Conservation (phyloP, 2,113 vertebrate species). For the Neoarius graeffei region DNA sequence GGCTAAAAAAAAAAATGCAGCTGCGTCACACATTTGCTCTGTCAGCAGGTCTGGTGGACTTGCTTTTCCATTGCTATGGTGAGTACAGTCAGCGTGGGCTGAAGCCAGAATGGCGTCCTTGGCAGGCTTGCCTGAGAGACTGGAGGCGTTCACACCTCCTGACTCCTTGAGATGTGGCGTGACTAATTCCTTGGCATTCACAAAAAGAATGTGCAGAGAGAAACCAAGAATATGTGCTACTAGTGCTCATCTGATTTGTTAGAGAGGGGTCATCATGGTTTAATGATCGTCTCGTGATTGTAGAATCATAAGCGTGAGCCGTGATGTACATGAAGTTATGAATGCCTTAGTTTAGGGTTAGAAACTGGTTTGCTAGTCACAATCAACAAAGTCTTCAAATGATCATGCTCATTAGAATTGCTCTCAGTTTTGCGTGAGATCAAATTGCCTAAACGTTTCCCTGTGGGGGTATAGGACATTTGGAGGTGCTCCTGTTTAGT, state of each 20-base stretch:
- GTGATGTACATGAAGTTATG: background rate
- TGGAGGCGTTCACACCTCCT: constrained; percentile 61
- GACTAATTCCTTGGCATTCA: constrained; percentile 52
- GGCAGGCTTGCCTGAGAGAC: constrained; percentile 71
- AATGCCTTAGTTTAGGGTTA: background rate
- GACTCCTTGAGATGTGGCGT: constrained; percentile 55
- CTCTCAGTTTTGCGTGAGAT: background rate
- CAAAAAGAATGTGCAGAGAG: background rate
- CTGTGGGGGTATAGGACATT: background rate
- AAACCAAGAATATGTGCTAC: constrained; percentile 14
- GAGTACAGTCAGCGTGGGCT: constrained; percentile 63
- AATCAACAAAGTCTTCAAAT: background rate
- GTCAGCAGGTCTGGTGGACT: constrained; percentile 62
- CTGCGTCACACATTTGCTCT: constrained; percentile 60
- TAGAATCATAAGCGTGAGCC: background rate
- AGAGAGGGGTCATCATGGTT: background rate
- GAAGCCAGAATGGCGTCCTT: constrained; percentile 50
- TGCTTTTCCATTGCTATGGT: constrained; percentile 60
- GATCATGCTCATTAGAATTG: background rate
- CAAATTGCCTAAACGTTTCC: background rate
- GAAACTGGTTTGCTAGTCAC: background rate
- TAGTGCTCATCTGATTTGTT: constrained; percentile 12
- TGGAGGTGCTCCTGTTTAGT: background rate
- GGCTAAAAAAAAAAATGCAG: constrained; percentile 60
- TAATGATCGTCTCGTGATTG: background rate